Evolutionary conservation across 2,888 invertebrate species (phyloP), one percentile per base, ranked within the genome.

Genomic region (Drosophila infuscata): DNA sequence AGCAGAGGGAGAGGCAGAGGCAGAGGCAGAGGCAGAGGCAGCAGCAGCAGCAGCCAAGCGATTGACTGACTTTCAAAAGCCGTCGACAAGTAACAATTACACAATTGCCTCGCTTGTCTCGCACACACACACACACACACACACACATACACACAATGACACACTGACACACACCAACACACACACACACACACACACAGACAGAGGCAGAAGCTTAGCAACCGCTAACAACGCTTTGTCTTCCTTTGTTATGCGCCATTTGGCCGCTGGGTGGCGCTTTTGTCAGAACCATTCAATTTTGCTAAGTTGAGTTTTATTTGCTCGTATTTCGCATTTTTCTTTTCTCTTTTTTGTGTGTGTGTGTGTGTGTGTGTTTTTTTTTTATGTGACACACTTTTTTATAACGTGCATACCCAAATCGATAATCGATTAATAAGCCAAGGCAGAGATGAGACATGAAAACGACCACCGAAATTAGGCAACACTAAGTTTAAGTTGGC

Each of bases 1-100:
- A 12, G 33, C 52, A 17, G 20, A 17, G 32, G 25, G 2, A 2
- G n/a, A 54, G 58, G 69, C 72, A 48, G 64, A 25, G 25, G 25
- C 1, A 2, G 25, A 35, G 17, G 25, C 35, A 53, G 11, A 5
- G 35, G 20, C 32, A 12, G 32, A 25, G 25, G 25, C 52, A 17
- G 20, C 30, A 51, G n/a, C 58, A 60, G 69, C 72, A 48, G 64
- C 57, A 64, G 64, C 68, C 51, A 67, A 73, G 63, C 76, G 57
- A 54, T 76, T 76, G 64, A 64, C 62, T 76, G 57, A 43, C 52
- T 74, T 76, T 76, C 63, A 76, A 70, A 58, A 43, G 70, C 46
- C 61, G 69, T 54, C 60, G 74, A 65, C 78, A 68, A 77, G 71
- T 71, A 67, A 70, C 84, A 79, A 84, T 79, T 78, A 79, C 81